These are phyloP conservation scores for Tragelaphus buxtoni DNA, from an alignment of 2,113 vertebrate species.

Conservation along the genomic window DNA sequence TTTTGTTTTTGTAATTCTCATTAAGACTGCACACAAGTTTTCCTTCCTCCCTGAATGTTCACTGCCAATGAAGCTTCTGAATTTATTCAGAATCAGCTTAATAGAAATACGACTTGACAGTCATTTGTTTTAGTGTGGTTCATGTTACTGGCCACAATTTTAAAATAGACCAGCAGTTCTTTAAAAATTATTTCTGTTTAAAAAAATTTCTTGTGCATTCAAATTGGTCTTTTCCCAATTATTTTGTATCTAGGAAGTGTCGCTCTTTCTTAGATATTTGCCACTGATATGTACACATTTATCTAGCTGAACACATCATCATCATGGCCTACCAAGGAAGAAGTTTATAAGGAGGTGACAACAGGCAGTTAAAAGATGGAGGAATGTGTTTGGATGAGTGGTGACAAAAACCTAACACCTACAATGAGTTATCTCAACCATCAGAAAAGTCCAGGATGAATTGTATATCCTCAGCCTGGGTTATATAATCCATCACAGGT, in stretches of 20 bases:
- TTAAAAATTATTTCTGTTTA: constrained; percentile 32
- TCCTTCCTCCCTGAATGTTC: neutral
- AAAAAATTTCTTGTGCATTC: neutral
- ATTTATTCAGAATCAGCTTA: neutral
- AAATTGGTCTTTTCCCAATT: neutral
- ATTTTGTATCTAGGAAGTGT: neutral
- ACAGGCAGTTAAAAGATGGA: neutral
- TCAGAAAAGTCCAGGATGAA: constrained; percentile 1
- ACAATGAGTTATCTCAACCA: neutral
- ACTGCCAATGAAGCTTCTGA: neutral
- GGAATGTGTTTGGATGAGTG: constrained; percentile 19
- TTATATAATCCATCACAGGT: neutral
- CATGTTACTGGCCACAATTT: neutral
- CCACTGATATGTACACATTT: neutral
- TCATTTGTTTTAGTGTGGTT: neutral
- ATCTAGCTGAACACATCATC: constrained; percentile 16
- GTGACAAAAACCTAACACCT: constrained; percentile 34
- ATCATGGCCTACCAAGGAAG: neutral
- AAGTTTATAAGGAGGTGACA: constrained; percentile 3
- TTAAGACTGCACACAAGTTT: neutral
- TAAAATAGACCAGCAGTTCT: constrained; percentile 9
- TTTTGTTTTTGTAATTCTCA: neutral
- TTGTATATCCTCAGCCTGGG: neutral
- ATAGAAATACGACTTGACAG: neutral
- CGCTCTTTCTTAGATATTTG: constrained; percentile 16